These are phyloP conservation scores for Rhabdornis inornatus DNA, from an alignment of 2,113 vertebrate genomes.

Conservation along the genomic window DNA sequence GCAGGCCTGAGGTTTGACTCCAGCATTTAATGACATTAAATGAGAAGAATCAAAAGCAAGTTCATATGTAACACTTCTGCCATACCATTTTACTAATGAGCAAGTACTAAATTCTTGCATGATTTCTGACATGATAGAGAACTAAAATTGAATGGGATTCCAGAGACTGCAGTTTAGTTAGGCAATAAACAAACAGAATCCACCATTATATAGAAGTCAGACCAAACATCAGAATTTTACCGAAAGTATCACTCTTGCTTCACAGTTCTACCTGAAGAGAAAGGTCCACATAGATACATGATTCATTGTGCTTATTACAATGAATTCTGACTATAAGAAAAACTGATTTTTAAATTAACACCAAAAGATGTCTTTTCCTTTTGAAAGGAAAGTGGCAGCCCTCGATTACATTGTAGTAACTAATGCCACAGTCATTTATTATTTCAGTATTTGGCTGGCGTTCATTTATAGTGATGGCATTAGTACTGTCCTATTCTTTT, in stretches of 20 bases:
- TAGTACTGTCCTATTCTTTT: background rate
- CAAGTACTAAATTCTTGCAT: background rate
- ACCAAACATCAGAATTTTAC: background rate
- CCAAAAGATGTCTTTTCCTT: background rate
- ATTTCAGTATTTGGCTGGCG: background rate
- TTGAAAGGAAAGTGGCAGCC: background rate
- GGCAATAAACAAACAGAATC: background rate
- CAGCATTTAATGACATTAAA: background rate
- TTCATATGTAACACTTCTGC: background rate
- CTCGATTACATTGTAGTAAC: background rate
- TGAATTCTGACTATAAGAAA: background rate
- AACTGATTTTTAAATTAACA: background rate
- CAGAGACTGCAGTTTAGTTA: background rate
- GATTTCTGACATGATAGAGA: background rate
- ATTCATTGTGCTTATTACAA: background rate
- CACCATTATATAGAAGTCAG: background rate
- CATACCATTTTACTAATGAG: background rate
- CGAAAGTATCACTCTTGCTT: background rate
- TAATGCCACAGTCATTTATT: background rate
- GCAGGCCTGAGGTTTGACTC: background rate
- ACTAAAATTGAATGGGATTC: background rate
- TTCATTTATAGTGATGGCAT: background rate
- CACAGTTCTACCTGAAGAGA: background rate
- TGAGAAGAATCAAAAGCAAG: background rate
- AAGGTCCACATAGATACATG: background rate